These are phyloP conservation scores for Brachionus koreanus DNA, from an alignment of 1,140 invertebrate genomes.

Conservation along the genomic window DNA sequence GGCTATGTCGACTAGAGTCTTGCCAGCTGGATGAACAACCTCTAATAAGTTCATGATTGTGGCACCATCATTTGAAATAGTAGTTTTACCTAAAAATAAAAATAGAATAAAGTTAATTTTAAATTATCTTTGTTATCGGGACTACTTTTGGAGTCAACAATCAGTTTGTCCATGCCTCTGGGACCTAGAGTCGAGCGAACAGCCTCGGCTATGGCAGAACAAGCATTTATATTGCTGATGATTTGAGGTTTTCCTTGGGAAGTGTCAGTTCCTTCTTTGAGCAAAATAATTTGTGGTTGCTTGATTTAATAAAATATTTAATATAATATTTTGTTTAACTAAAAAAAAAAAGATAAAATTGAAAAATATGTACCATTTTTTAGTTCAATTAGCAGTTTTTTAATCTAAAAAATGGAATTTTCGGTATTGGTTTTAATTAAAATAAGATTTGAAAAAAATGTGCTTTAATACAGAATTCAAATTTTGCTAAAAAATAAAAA, in stretches of 20 bases:
- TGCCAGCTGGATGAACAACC: conserved; percentile 94
- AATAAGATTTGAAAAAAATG: conserved; percentile 21
- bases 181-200: conserved; percentile 94
- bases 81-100: conserved; percentile 66
- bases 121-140: not conserved
- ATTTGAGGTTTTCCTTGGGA: conserved; percentile 92
- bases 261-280: conserved; percentile 95
- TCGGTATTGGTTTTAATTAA: not conserved
- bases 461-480: not conserved
- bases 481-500: conserved; percentile 34
- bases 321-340: too few species aligned
- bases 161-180: conserved; percentile 97
- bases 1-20: conserved; percentile 95
- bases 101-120: conserved; percentile 32
- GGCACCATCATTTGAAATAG: conserved; percentile 98
- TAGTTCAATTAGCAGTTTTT: not conserved
- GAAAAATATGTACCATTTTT: conserved; percentile 22
- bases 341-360: not conserved
- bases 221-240: conserved; percentile 99
- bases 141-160: conserved; percentile 67
- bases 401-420: not conserved
- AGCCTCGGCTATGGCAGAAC: conserved; percentile 87
- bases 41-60: conserved; percentile 96
- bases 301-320: conserved; percentile 48
- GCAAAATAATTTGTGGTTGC: conserved; percentile 94